Percentiles rank a stretch among this genome's conserved stretches.
phyloP scores from a whole-genome alignment of 1,140 invertebrate genomes.

The Batillaria attramentaria region DNA sequence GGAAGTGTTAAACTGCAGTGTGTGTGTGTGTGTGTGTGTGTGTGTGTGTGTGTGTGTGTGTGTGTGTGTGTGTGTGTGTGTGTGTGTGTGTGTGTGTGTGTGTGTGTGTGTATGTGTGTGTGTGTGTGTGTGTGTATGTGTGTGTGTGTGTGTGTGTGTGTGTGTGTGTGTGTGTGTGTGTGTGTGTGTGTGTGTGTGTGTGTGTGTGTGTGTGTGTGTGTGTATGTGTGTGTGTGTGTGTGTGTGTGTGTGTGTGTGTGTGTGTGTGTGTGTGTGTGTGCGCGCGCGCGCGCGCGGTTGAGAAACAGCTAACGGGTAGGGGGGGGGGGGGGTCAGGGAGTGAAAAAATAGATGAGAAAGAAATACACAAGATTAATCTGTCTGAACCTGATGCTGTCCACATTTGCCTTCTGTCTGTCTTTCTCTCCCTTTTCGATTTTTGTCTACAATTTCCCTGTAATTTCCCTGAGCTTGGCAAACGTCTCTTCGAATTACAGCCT shows the following conservation, averaged over 20 bases:
- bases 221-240: conserved; percentile 4
- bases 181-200: conserved; percentile 11
- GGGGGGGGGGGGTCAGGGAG: too few relatives aligned
- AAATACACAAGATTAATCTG: neutral
- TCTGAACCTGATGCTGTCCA: neutral
- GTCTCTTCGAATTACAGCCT: too few relatives aligned
- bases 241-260: conserved; percentile 13
- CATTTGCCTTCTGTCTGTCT: neutral
- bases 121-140: conserved; percentile 1
- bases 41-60: conserved; percentile 9
- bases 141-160: conserved; percentile 1
- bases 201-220: neutral
- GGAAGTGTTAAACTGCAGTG: too few relatives aligned
- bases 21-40: conserved; percentile 16
- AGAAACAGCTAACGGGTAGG: too few relatives aligned
- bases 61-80: conserved; percentile 14
- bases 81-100: conserved; percentile 10
- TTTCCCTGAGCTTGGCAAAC: too few relatives aligned
- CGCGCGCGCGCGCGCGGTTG: neutral
- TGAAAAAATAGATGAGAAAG: too few relatives aligned
- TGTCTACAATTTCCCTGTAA: too few relatives aligned
- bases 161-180: neutral
- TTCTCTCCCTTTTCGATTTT: conserved; percentile 1
- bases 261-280: conserved; percentile 8
- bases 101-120: conserved; percentile 1